Percentiles rank a stretch among this genome's conserved stretches.
Conservation (phyloP, 2,113 vertebrate species). For the Eurystomus gularis region DNA sequence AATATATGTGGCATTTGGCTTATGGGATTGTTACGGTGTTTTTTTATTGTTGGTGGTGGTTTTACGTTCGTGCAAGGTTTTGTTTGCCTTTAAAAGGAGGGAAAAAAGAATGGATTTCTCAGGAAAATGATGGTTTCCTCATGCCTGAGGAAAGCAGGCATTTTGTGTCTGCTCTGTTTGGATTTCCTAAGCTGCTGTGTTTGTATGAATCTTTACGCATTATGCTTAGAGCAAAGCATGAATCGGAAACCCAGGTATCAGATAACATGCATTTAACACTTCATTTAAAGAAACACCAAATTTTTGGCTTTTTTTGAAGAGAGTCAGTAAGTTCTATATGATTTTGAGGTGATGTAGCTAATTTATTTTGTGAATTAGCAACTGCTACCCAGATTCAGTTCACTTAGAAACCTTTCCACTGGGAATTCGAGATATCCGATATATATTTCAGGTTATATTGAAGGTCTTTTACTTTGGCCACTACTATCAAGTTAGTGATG, state of each 20-base stretch:
- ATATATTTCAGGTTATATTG: neutral
- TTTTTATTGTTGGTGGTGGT: neutral
- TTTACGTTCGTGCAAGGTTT: neutral
- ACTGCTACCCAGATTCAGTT: neutral
- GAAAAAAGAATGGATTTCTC: neutral
- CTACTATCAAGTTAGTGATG: neutral
- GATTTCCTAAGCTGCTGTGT: neutral
- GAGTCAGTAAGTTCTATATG: neutral
- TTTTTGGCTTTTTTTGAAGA: neutral
- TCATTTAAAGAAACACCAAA: neutral
- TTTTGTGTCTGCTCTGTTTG: neutral
- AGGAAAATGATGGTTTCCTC: neutral
- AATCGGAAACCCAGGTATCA: neutral
- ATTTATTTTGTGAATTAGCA: neutral
- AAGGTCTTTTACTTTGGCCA: neutral
- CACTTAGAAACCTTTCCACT: neutral
- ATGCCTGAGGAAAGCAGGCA: neutral
- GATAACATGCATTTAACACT: neutral
- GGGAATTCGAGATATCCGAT: neutral
- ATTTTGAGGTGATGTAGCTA: neutral
- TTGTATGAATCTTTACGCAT: too few relatives aligned
- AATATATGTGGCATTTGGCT: neutral
- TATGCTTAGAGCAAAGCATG: neutral
- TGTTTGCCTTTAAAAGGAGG: neutral
- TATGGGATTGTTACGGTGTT: neutral